Base-by-base conservation (phyloP, 2,113 vertebrate genomes). In the Tychaedon coryphoeus region DNA sequence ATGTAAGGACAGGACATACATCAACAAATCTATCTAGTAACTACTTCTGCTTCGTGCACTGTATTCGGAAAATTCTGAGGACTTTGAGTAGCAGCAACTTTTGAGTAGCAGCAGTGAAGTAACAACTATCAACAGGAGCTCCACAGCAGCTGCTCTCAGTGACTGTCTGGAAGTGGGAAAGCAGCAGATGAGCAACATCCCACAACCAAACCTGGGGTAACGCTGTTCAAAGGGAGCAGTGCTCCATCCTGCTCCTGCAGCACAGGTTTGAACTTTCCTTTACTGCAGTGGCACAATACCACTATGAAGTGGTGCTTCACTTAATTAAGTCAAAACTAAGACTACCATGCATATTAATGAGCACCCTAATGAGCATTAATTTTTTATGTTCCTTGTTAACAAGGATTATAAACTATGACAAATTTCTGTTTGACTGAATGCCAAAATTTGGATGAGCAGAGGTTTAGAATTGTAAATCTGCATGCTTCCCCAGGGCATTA, bases 351-450 rank as follows among this genome's bases (percentile, higher is more conserved):
- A 98, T 98, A 98, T 98, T 98, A 98, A 98, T 97, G 91, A 98
- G 92, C 79, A 90, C 57, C 89, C 92, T 97, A 98, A 98, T 97
- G 96, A 98, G 97, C 97, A 98, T 98, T 98, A 98, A 97, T 98
- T 98, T 98, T 98, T 98, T 43, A 98, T 98, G 97, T 94, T 98
- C 78, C 97, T 98, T 61, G 3, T 98, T 98, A 98, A 98, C 96
- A 97, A 97, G 97, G 95, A 94, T 97, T 97, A 97, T 98, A 98
- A 97, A 98, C 96, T 97, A 97, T 97, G 96, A 98, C 96, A 98
- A 98, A 98, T 98, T 97, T 98, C 96, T 96, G 79, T 94, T 98
- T 98, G 97, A 98, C 97, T 96, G 97, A 94, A 94, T 96, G 97
- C 97, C 97, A 98, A 96, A 97, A 97, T 94, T 86, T 89, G 66